phyloP scores from a whole-genome alignment of 2,113 vertebrate species.

The Platysteira castanea region DNA sequence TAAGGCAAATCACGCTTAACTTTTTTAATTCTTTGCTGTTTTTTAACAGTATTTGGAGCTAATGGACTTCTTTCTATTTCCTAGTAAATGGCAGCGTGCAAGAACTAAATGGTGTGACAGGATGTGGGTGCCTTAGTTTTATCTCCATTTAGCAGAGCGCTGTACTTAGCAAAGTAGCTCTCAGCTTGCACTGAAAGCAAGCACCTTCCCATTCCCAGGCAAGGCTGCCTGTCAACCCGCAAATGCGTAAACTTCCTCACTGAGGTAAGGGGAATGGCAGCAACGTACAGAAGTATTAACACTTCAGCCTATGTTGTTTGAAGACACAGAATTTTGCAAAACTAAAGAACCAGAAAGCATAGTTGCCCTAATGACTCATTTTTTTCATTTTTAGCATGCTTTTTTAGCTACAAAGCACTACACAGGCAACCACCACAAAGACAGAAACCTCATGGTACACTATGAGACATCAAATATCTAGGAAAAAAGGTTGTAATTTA shows the following conservation, averaged over 20 bases:
- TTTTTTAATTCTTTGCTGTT: background rate
- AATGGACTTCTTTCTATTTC: background rate
- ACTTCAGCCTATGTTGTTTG: background rate
- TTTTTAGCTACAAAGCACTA: background rate
- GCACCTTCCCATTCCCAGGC: background rate
- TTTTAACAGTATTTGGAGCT: background rate
- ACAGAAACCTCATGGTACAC: background rate
- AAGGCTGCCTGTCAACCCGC: background rate
- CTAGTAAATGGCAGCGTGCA: background rate
- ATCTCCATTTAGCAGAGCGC: conserved; percentile 52
- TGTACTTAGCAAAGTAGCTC: conserved; percentile 33
- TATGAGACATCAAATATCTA: background rate
- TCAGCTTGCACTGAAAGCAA: conserved; percentile 23
- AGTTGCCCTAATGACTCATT: background rate
- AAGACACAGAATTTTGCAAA: background rate
- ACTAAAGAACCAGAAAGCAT: background rate
- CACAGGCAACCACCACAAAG: background rate
- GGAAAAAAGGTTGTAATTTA: background rate
- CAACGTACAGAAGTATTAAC: background rate
- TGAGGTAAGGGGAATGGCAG: background rate
- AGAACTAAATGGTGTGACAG: conserved; percentile 56
- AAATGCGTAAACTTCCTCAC: conserved; percentile 9
- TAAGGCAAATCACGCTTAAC: background rate
- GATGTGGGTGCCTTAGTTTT: conserved; percentile 76
- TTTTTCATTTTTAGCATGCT: background rate